Evolutionary conservation across 2,113 vertebrate species (phyloP).

Genomic region (Pseudopodoces humilis): DNA sequence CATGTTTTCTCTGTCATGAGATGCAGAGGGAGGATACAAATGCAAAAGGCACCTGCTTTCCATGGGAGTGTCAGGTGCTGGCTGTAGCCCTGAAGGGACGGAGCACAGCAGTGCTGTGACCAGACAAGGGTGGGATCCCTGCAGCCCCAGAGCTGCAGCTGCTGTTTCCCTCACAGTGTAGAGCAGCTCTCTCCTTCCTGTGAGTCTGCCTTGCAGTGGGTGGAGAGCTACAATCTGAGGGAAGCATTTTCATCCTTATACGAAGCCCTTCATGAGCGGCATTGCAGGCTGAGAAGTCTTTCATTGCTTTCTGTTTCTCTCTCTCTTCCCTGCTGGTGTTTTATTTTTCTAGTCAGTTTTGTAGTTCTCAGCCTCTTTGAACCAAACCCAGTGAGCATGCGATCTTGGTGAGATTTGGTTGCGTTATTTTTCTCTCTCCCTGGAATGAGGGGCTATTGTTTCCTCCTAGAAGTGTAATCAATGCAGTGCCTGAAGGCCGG

Average conservation of each 20-base stretch:
- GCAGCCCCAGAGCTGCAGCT: no score
- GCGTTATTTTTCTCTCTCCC: not conserved
- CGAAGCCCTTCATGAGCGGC: not conserved
- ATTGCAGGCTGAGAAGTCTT: not conserved
- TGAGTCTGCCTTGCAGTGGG: not conserved
- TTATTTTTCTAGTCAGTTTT: not conserved
- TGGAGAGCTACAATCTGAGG: not conserved
- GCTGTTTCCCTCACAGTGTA: no score
- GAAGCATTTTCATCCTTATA: not conserved
- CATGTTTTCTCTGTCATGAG: not conserved
- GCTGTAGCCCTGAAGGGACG: not conserved
- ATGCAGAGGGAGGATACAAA: not conserved
- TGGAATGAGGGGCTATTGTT: not conserved
- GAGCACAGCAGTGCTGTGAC: not conserved
- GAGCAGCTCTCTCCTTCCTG: not conserved
- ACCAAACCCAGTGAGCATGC: fast-evolving
- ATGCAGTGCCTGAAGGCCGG: not conserved
- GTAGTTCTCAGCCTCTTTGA: not conserved
- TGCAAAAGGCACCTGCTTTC: not conserved
- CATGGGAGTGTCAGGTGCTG: not conserved
- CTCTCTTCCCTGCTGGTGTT: not conserved
- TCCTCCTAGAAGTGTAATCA: not conserved
- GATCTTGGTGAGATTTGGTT: not conserved
- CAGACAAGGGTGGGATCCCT: not conserved
- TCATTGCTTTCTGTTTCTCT: not conserved